A percentile compares a stretch with the other conserved stretches of the same genome.
phyloP scores from a whole-genome alignment of 2,888 invertebrate genomes.

The Fragum sueziense region DNA sequence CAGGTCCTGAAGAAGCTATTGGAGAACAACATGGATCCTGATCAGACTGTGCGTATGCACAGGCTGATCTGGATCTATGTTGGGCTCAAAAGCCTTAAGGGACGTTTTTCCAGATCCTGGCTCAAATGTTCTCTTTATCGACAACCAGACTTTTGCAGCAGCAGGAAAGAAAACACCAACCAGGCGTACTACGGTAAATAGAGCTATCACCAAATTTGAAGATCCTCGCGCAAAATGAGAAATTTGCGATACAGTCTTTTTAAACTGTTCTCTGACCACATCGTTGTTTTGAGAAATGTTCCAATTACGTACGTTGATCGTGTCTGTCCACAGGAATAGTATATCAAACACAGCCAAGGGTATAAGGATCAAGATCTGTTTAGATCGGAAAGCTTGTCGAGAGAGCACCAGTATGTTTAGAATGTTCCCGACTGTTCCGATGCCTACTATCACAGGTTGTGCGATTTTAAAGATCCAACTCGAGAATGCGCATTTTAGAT shows the following conservation, averaged over 20 bases:
- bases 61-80: no score
- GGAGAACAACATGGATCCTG: no score
- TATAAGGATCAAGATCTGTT: not conserved
- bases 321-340: not conserved
- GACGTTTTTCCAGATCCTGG: no score
- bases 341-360: not conserved
- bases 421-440: not conserved
- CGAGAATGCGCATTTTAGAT: no score
- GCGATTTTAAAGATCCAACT: not conserved
- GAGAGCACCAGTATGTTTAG: not conserved
- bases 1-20: no score
- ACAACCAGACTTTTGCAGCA: not conserved
- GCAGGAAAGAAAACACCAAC: not conserved
- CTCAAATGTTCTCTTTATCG: not conserved
- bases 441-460: not conserved
- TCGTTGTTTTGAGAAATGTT: not conserved
- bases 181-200: not conserved
- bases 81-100: no score
- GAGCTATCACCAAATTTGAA: not conserved
- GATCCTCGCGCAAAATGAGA: not conserved
- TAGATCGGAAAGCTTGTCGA: not conserved
- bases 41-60: no score
- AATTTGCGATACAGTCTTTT: not conserved
- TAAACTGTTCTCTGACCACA: not conserved
- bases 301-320: not conserved